phyloP scores from a whole-genome alignment of 2,797 vertebrate genomes.

The Labroides dimidiatus region DNA sequence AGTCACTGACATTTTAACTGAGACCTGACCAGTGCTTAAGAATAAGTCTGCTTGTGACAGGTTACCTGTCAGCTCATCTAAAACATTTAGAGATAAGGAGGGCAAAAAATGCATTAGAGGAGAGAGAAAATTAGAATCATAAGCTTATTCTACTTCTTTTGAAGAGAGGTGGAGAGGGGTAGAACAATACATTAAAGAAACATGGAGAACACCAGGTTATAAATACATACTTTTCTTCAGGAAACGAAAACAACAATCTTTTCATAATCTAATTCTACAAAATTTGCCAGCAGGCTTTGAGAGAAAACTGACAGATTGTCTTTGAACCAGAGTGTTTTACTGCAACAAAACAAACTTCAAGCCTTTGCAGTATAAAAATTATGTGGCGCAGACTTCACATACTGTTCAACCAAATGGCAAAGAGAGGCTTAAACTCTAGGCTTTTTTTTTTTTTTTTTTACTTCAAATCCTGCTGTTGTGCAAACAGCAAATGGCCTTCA shows the following conservation, averaged over 20 bases:
- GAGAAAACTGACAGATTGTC: not conserved
- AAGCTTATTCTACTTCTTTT: not conserved
- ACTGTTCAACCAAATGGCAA: slow-evolving; percentile 1
- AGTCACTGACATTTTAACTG: slow-evolving; percentile 49
- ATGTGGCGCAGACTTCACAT: not conserved
- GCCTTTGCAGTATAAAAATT: slow-evolving; percentile 25
- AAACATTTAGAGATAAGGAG: not conserved
- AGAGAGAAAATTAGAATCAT: not conserved
- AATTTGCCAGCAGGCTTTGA: not conserved
- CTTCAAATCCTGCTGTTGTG: slow-evolving; percentile 14
- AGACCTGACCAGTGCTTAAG: too few relatives aligned
- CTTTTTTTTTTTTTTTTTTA: not conserved
- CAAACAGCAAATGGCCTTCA: slow-evolving; percentile 20
- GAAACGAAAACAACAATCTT: not conserved
- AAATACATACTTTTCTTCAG: not conserved
- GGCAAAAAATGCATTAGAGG: not conserved
- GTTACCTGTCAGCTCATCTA: too few relatives aligned
- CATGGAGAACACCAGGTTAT: not conserved
- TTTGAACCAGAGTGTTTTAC: not conserved
- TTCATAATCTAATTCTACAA: too few relatives aligned
- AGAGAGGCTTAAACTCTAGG: not conserved
- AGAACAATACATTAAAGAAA: not conserved
- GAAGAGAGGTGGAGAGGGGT: not conserved
- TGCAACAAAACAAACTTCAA: not conserved
- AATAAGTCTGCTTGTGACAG: too few relatives aligned